Evolutionary conservation across 23 tunicate species (phyloP).

Genomic region (Trididemnum clinides): DNA sequence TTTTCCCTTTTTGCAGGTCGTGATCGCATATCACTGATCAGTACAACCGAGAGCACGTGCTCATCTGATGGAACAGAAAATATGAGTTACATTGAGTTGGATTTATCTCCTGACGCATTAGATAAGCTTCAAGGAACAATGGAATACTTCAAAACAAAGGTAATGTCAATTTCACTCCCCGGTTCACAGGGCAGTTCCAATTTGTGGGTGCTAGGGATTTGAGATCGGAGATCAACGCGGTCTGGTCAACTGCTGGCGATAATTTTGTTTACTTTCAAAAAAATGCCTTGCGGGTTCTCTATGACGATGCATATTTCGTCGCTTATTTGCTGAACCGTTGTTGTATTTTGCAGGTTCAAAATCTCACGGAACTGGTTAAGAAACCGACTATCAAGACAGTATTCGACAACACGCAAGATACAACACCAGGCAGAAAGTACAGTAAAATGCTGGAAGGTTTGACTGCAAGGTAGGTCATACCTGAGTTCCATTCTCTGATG

Average conservation of each 20-base stretch:
- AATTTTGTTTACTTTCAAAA: too few relatives aligned
- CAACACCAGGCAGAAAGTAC: slow-evolving; percentile 71
- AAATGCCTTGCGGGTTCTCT: too few relatives aligned
- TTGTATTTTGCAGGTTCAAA: slow-evolving; percentile 85
- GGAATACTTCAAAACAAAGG: slow-evolving; percentile 87
- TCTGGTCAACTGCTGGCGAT: too few relatives aligned
- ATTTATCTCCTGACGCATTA: slow-evolving; percentile 63
- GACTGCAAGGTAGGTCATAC: slow-evolving; percentile 51
- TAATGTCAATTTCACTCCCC: too few relatives aligned
- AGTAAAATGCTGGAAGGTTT: slow-evolving; percentile 59
- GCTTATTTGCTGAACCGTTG: neutral
- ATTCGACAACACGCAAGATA: slow-evolving; percentile 70
- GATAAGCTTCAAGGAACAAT: slow-evolving; percentile 94
- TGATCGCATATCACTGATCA: slow-evolving; percentile 82
- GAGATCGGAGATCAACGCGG: too few relatives aligned
- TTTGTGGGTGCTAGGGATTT: too few relatives aligned
- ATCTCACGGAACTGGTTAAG: slow-evolving; percentile 65
- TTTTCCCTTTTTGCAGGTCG: slow-evolving; percentile 75
- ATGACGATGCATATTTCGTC: too few relatives aligned
- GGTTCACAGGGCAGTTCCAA: too few relatives aligned
- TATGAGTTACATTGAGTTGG: slow-evolving; percentile 71
- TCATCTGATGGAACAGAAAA: slow-evolving; percentile 83
- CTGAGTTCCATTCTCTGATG: too few relatives aligned
- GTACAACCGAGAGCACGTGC: slow-evolving; percentile 84
- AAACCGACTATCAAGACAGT: slow-evolving; percentile 60